Percentiles rank a stretch among this genome's conserved stretches.
Evolutionary conservation across 2,797 vertebrate genomes (phyloP).

Genomic region (Nyctalus aviator): DNA sequence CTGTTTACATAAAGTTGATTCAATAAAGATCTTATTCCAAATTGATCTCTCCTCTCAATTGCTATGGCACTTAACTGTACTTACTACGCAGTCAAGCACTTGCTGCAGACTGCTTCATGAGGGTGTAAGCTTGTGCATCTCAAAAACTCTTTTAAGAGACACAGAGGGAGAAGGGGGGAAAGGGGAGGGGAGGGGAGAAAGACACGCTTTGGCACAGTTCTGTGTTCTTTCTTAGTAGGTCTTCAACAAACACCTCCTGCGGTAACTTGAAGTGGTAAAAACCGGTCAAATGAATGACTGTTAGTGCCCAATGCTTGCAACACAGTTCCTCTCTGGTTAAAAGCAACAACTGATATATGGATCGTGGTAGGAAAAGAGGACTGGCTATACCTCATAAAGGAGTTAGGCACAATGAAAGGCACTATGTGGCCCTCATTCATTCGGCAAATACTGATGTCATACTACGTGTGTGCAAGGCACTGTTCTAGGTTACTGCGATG

Average conservation of each 20-base stretch:
- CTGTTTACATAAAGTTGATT: constrained; percentile 41
- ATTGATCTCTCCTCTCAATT: constrained; percentile 26
- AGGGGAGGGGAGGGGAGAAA: neutral
- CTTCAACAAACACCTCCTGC: constrained; percentile 7
- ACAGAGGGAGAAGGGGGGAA: neutral
- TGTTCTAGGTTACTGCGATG: neutral
- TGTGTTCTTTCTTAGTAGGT: neutral
- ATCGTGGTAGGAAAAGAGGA: neutral
- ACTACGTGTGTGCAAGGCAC: neutral
- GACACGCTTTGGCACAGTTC: neutral
- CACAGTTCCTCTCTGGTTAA: neutral
- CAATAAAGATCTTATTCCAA: constrained; percentile 44
- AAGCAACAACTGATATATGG: neutral
- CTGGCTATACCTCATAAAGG: neutral
- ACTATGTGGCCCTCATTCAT: neutral
- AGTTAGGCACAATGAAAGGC: neutral
- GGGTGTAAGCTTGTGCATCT: neutral
- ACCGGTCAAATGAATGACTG: neutral
- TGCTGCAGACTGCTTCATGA: neutral
- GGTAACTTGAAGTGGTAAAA: constrained; percentile 45
- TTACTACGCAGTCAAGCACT: neutral
- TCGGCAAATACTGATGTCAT: constrained; percentile 21
- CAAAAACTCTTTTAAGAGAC: neutral
- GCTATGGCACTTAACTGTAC: neutral
- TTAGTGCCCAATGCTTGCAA: neutral